Evolutionary conservation across 2,113 vertebrate genomes (phyloP), one percentile per base, ranked within the genome.

Genomic region (Grammomys surdaster): DNA sequence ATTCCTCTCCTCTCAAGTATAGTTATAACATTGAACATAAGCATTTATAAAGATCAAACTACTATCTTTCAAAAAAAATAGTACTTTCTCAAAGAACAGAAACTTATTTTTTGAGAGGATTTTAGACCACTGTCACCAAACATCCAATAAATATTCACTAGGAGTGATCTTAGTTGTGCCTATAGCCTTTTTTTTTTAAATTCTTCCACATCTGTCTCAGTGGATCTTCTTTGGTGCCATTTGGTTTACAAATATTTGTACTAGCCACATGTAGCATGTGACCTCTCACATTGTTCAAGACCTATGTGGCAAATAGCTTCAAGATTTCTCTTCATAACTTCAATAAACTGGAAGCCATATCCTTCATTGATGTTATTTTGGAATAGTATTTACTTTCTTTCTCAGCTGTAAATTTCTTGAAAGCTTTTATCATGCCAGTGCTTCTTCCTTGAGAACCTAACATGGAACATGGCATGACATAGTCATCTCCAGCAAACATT

Each of bases 101-200:
- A 91, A 87, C 93, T 77, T 95, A 94, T 93, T 94, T 46, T n/a
- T 43, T 6, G 3, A 12, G 69, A 69, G 46, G 54, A 22, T 40
- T 19, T 14, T 43, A 91, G 43, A 54, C 7, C 40, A 46, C 17
- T 85, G 77, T 63, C 5, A 0, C 46, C 94, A 90, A 89, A 85
- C 87, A 94, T 97, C 95, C 88, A 73, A 60, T 82, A 96, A 78
- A 60, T 65, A 95, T 94, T 97, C 81, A 10, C 0, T 51, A 81
- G 76, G 92, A 43, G 7, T 95, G 88, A 96, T 92, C 94, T 96
- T 97, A 60, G 92, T 24, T 0, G 84, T 58, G 11, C 87, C 89
- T 98, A 97, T 97, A 95, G 97, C 98, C 85, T 97, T 91, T 80
- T 91, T 63, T 69, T 31, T 95, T 26, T 84, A 94, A 10, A 95